These are phyloP conservation scores for Phataginus tricuspis DNA, from an alignment of 2,797 vertebrate genomes.

Conservation along the genomic window DNA sequence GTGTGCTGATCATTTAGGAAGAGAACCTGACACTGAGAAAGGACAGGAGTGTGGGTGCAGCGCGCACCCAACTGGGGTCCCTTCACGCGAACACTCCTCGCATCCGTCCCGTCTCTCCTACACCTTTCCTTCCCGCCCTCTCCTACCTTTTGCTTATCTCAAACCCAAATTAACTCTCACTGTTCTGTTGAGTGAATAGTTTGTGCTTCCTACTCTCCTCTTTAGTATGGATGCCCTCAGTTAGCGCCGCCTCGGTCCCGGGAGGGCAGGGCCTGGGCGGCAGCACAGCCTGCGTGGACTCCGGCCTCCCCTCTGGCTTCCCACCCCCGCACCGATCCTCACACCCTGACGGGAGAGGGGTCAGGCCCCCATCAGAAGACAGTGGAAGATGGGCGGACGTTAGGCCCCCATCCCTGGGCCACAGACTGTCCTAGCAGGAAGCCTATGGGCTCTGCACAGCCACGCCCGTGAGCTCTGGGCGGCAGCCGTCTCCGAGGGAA, in stretches of 20 bases:
- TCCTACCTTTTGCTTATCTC: rapidly evolving
- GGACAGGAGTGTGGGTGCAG: rapidly evolving
- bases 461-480: rapidly evolving
- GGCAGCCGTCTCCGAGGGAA: rapidly evolving
- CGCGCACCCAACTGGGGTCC: too few species aligned
- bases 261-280: neutral
- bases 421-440: rapidly evolving
- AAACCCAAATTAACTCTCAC: neutral
- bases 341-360: neutral
- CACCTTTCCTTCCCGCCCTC: too few species aligned
- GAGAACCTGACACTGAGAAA: neutral
- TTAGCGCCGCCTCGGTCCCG: neutral
- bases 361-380: rapidly evolving
- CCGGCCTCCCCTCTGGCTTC: too few species aligned
- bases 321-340: too few species aligned
- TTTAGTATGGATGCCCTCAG: too few species aligned
- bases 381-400: neutral
- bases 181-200: neutral
- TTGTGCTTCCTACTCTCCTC: neutral
- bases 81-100: neutral
- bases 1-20: rapidly evolving
- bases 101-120: neutral
- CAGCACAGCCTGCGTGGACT: too few species aligned
- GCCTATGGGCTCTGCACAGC: neutral
- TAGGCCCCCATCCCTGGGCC: rapidly evolving